These are phyloP conservation scores for Morone saxatilis DNA, from an alignment of 2,113 vertebrate genomes.

Conservation along the genomic window DNA sequence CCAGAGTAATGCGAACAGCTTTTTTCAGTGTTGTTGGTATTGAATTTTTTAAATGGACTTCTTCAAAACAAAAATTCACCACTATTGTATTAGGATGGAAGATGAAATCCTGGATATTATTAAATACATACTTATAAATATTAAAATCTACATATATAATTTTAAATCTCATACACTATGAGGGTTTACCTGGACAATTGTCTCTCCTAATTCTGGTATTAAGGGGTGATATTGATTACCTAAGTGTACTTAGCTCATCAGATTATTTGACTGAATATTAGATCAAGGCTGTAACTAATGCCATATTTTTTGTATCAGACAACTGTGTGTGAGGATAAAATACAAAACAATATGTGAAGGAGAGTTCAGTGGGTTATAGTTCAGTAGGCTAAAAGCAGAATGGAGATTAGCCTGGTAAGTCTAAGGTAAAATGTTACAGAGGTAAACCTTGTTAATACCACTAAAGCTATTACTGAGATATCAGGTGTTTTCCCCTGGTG, in stretches of 20 bases:
- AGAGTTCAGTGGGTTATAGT: constrained; percentile 20
- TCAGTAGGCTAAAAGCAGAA: constrained; percentile 32
- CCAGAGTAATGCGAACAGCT: not conserved
- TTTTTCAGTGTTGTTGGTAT: constrained; percentile 8
- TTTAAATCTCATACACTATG: not conserved
- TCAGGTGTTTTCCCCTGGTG: constrained; percentile 16
- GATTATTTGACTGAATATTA: not conserved
- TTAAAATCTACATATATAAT: not conserved
- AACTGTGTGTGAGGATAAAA: not conserved
- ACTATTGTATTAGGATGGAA: not conserved
- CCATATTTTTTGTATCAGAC: not conserved
- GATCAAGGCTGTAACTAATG: not conserved
- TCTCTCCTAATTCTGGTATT: not conserved
- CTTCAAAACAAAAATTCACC: not conserved
- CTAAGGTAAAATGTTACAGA: constrained; percentile 30
- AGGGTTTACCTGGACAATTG: not conserved
- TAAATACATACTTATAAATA: not conserved
- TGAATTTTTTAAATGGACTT: not conserved
- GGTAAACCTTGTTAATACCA: constrained; percentile 50
- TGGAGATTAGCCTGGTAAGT: constrained; percentile 26
- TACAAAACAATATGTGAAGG: not conserved
- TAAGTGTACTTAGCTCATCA: not conserved
- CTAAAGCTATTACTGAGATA: constrained; percentile 57
- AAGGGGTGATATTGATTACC: constrained; percentile 36
- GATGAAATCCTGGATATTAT: not conserved